A percentile compares a stretch with the other conserved stretches of the same genome.
These are phyloP conservation scores for Oreochromis grahami DNA, from an alignment of 2,797 vertebrate species.

Conservation along the genomic window DNA sequence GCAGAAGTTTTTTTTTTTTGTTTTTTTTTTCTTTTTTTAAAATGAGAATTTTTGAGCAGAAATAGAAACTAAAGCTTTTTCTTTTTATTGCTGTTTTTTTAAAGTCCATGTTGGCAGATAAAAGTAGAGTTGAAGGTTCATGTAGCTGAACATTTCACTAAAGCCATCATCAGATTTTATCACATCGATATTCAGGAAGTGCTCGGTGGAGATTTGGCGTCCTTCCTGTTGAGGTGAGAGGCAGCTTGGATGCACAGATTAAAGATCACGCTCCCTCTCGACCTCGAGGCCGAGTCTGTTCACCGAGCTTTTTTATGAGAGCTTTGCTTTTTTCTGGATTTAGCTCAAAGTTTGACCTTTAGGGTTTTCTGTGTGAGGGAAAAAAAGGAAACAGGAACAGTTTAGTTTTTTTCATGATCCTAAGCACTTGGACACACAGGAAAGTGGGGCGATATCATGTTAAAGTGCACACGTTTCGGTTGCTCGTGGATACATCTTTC, in stretches of 20 bases:
- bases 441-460: not conserved
- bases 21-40: not conserved
- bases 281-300: not conserved
- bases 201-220: not conserved
- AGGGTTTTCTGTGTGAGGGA: not conserved
- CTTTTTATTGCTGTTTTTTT: not conserved
- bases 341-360: not conserved
- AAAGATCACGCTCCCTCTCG: not conserved
- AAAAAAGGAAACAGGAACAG: not conserved
- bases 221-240: not conserved
- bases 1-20: not conserved
- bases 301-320: not conserved
- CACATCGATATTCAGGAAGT: not conserved
- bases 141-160: not conserved
- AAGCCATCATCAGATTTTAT: not conserved
- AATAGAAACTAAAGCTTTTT: not conserved
- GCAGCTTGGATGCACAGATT: not conserved
- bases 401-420: not conserved
- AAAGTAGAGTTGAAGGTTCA: not conserved
- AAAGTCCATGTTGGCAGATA: not conserved
- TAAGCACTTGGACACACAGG: not conserved
- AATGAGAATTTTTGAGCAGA: not conserved
- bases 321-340: not conserved
- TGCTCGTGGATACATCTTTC: not conserved
- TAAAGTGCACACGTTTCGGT: rapidly evolving